Percentiles rank a stretch among this genome's conserved stretches.
These are phyloP conservation scores for Polymixis flavicincta DNA, from an alignment of 2,888 invertebrate genomes.

Conservation along the genomic window DNA sequence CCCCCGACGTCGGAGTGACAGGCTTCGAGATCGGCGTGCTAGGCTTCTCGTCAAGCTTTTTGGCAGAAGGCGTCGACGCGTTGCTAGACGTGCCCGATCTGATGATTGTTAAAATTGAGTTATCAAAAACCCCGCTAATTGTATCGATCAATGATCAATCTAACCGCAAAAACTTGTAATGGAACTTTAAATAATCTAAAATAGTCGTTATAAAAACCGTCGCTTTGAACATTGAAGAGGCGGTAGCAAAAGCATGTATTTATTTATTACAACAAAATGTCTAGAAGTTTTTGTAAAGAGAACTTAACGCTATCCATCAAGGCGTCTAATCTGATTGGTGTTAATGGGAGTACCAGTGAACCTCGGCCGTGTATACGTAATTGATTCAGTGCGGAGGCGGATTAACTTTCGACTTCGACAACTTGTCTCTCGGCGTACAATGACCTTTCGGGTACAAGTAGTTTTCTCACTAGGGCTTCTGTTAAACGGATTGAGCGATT, in stretches of 20 bases:
- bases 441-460: constrained; percentile 81
- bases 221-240: constrained; percentile 40
- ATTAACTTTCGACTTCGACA: constrained; percentile 80
- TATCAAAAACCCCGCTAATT: constrained; percentile 54
- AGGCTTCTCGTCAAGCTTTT: constrained; percentile 96
- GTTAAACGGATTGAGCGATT: constrained; percentile 86
- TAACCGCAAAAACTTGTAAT: constrained; percentile 54
- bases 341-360: constrained; percentile 80
- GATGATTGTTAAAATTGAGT: constrained; percentile 62
- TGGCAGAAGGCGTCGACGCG: constrained; percentile 97
- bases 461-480: constrained; percentile 83
- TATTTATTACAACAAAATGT: constrained; percentile 72
- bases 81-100: constrained; percentile 97
- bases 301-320: constrained; percentile 74
- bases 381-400: constrained; percentile 83
- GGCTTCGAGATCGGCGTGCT: constrained; percentile 97
- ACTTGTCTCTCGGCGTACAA: constrained; percentile 77
- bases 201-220: constrained; percentile 52
- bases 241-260: constrained; percentile 53
- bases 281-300: constrained; percentile 77
- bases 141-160: constrained; percentile 47
- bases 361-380: constrained; percentile 78
- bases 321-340: constrained; percentile 83
- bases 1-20: constrained; percentile 95
- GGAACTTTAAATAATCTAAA: constrained; percentile 40